These are phyloP conservation scores for Hiodon alosoides DNA, from an alignment of 2,113 vertebrate species.

Conservation along the genomic window DNA sequence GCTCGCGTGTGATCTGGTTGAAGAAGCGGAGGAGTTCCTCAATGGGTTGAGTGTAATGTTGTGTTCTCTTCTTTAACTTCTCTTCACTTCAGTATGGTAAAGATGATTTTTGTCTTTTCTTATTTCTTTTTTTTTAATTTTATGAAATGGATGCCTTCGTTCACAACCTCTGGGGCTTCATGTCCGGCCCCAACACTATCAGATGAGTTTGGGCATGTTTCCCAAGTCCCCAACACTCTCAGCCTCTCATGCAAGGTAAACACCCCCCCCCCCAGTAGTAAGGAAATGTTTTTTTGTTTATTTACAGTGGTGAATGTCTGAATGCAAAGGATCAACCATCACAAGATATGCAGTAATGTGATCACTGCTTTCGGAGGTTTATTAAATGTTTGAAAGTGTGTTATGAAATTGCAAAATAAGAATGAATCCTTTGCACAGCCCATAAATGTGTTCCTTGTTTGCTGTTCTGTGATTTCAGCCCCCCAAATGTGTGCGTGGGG, in stretches of 20 bases:
- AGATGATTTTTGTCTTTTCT: background rate
- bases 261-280: too few species aligned
- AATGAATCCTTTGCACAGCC: too few species aligned
- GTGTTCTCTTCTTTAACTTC: too few species aligned
- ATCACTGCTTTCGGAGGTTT: background rate
- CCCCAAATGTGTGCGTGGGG: too few species aligned
- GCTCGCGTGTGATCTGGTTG: background rate
- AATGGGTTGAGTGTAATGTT: too few species aligned
- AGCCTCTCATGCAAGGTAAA: conserved; percentile 59
- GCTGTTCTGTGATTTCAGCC: too few species aligned
- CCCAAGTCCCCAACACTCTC: conserved; percentile 48
- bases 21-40: too few species aligned
- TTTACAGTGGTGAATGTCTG: too few species aligned
- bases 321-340: too few species aligned
- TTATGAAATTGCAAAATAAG: background rate
- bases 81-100: too few species aligned
- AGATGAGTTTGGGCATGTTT: conserved; percentile 62
- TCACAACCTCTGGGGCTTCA: conserved; percentile 67
- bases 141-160: conserved; percentile 54
- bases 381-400: background rate
- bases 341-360: too few species aligned
- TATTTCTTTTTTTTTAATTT: conserved; percentile 23
- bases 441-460: background rate
- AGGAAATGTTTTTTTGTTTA: too few species aligned
- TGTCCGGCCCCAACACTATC: conserved; percentile 57